Conservation (phyloP, 2,888 invertebrate genomes). For the Stenodema calcarata region DNA sequence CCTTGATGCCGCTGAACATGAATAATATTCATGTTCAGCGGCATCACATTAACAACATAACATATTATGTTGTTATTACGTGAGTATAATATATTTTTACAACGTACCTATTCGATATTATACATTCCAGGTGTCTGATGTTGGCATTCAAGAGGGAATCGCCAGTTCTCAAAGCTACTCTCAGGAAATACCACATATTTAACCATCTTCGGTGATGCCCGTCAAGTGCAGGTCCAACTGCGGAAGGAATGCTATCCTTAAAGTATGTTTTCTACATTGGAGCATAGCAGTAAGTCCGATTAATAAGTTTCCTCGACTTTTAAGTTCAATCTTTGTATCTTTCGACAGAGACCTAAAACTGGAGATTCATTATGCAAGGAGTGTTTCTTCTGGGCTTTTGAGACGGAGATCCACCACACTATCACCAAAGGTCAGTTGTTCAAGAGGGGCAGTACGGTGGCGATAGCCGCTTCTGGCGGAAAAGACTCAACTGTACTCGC, state of each 20-base stretch:
- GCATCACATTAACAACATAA: too few relatives aligned
- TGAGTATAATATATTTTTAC: too few relatives aligned
- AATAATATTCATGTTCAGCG: too few relatives aligned
- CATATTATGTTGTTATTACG: too few relatives aligned
- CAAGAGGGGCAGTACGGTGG: conserved; percentile 82
- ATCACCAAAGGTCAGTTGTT: conserved; percentile 84
- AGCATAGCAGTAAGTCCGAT: background rate
- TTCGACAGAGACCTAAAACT: conserved; percentile 82
- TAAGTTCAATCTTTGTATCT: background rate
- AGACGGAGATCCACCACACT: conserved; percentile 92
- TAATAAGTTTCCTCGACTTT: background rate
- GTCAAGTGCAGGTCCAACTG: conserved; percentile 73
- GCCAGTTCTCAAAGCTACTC: background rate
- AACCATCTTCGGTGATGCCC: conserved; percentile 66
- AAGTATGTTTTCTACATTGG: conserved; percentile 66
- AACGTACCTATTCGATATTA: too few relatives aligned
- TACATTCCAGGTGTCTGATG: too few relatives aligned
- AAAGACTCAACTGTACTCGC: conserved; percentile 98
- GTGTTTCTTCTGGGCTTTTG: conserved; percentile 93
- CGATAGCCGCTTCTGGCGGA: conserved; percentile 92
- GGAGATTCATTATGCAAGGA: conserved; percentile 91
- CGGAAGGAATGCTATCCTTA: conserved; percentile 76
- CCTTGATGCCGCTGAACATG: too few relatives aligned
- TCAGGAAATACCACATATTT: background rate
- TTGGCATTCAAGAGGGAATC: background rate